Evolutionary conservation across 2,888 invertebrate species (phyloP).

Genomic region (Loripinus fragilis): DNA sequence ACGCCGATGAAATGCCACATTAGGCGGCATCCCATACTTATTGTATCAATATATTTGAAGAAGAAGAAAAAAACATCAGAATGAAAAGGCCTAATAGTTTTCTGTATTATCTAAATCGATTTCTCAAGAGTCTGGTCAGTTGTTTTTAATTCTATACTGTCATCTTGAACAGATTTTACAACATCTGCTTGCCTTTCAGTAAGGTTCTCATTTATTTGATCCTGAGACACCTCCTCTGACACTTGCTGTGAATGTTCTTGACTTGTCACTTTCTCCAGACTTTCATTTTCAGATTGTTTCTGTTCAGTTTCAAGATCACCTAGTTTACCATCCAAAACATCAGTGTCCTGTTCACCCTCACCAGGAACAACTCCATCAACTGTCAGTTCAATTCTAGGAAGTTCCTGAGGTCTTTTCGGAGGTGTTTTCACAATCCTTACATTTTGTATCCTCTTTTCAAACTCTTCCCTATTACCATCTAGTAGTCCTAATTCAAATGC

Average conservation of each 20-base stretch:
- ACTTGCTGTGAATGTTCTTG: neutral
- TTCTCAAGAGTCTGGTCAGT: too few relatives aligned
- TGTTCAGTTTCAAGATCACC: neutral
- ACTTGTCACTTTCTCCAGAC: neutral
- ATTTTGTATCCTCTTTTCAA: conserved; percentile 51
- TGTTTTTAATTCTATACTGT: neutral
- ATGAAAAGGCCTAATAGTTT: too few relatives aligned
- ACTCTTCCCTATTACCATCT: conserved; percentile 41
- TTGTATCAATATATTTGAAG: too few relatives aligned
- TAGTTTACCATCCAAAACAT: conserved; percentile 15
- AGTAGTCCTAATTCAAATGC: conserved; percentile 60
- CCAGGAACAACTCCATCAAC: conserved; percentile 25
- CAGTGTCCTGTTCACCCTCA: neutral
- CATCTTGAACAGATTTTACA: neutral
- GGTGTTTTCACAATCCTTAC: conserved; percentile 52
- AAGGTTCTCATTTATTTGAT: neutral
- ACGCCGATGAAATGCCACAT: too few relatives aligned
- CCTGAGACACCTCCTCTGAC: neutral
- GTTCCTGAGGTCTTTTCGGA: conserved; percentile 37
- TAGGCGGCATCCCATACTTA: too few relatives aligned
- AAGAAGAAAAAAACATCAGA: too few relatives aligned
- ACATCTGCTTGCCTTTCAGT: neutral
- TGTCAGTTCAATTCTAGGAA: conserved; percentile 34
- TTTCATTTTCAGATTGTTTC: neutral
- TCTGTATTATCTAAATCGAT: too few relatives aligned